These are phyloP conservation scores for Pararge aegeria DNA, from an alignment of 1,140 invertebrate genomes.

Conservation along the genomic window DNA sequence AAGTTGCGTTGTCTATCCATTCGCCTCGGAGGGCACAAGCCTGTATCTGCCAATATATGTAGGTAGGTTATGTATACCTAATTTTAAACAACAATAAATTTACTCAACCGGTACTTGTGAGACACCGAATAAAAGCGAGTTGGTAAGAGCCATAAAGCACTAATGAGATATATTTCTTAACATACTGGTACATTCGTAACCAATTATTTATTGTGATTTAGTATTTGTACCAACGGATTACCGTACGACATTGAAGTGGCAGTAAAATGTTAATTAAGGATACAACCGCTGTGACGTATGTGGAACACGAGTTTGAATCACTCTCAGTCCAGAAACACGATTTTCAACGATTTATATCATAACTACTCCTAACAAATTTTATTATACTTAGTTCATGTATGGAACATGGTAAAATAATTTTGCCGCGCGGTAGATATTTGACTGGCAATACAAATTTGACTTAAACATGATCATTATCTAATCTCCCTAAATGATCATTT, in stretches of 20 bases:
- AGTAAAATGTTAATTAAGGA: constrained; percentile 3
- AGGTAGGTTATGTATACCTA: background rate
- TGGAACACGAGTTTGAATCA: background rate
- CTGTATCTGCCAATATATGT: too few relatives aligned
- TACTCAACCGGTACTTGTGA: background rate
- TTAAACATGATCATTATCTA: too few relatives aligned
- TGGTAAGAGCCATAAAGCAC: constrained; percentile 2
- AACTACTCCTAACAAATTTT: too few relatives aligned
- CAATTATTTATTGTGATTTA: constrained; percentile 9
- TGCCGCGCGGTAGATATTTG: too few relatives aligned
- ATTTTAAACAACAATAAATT: background rate
- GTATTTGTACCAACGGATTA: background rate
- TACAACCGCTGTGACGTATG: background rate
- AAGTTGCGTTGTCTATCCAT: too few relatives aligned
- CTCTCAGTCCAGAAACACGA: background rate
- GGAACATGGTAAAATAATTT: too few relatives aligned
- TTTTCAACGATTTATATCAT: too few relatives aligned
- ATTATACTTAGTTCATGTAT: too few relatives aligned
- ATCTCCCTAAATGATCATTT: too few relatives aligned
- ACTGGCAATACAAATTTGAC: too few relatives aligned
- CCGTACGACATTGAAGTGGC: background rate
- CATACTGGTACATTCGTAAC: constrained; percentile 1
- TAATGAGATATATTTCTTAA: constrained; percentile 7
- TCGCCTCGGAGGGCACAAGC: too few relatives aligned
- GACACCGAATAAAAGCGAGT: background rate